These are phyloP conservation scores for Ardeotis arabs DNA, from an alignment of 2,113 vertebrate genomes.

Conservation along the genomic window DNA sequence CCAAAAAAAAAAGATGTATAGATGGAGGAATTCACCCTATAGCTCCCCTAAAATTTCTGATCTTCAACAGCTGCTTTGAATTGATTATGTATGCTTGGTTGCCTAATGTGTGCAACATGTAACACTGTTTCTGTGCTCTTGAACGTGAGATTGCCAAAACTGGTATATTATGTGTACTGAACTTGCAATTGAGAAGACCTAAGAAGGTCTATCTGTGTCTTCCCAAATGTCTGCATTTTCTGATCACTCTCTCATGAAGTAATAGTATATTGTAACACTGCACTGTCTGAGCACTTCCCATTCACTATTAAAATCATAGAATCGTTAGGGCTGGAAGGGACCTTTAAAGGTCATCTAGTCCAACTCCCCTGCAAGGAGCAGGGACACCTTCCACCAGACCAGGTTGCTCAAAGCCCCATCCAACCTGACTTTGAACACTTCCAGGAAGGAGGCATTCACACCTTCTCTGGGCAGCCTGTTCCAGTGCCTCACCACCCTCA, in stretches of 20 bases:
- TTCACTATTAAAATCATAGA: not conserved
- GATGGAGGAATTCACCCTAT: constrained; percentile 20
- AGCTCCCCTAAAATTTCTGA: constrained; percentile 25
- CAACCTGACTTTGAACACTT: no score
- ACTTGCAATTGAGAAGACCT: not conserved
- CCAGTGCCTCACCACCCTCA: no score
- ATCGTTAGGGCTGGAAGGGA: no score
- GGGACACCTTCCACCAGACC: no score
- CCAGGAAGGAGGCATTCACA: no score
- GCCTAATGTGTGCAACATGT: constrained; percentile 33
- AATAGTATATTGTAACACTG: not conserved
- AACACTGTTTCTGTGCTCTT: not conserved
- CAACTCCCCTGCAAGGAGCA: no score
- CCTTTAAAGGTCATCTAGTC: no score
- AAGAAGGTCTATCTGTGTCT: not conserved
- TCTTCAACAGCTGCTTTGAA: constrained; percentile 52
- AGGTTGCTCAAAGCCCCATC: no score
- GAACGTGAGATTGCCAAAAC: not conserved
- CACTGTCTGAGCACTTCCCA: not conserved
- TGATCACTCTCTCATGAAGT: not conserved
- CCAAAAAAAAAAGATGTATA: not conserved
- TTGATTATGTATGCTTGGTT: not conserved
- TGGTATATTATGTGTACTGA: not conserved
- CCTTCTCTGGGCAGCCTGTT: no score
- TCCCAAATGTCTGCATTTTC: not conserved